Percentiles rank a stretch among this genome's conserved stretches.
Evolutionary conservation across 2,888 invertebrate species (phyloP).

Genomic region (Hirtodrosophila cameraria): DNA sequence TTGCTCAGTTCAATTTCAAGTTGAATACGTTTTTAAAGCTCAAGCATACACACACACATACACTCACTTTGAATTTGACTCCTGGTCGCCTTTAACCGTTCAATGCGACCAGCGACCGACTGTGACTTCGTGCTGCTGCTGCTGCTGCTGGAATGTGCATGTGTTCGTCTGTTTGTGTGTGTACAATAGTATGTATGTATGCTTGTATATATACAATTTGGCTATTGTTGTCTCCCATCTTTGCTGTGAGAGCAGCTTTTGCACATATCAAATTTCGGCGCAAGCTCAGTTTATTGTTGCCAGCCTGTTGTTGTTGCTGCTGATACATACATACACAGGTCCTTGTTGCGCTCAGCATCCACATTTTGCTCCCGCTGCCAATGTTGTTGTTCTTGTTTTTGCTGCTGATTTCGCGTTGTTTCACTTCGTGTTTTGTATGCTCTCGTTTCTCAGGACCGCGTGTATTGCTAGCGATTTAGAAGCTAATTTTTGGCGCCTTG

Average conservation of each 20-base stretch:
- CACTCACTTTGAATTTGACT: constrained; percentile 50
- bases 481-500: constrained; percentile 50
- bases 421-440: constrained; percentile 41
- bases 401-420: constrained; percentile 29
- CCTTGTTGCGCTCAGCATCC: constrained; percentile 78
- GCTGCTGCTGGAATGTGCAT: too few relatives aligned
- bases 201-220: constrained; percentile 36
- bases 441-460: constrained; percentile 62
- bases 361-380: constrained; percentile 22
- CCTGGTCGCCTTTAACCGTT: constrained; percentile 43
- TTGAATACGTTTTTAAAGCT: constrained; percentile 62
- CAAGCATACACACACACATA: constrained; percentile 25
- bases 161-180: constrained; percentile 10
- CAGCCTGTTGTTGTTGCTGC: constrained; percentile 43
- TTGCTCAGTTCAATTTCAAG: constrained; percentile 73
- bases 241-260: constrained; percentile 54
- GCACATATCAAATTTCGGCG: constrained; percentile 65
- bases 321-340: constrained; percentile 33
- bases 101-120: constrained; percentile 42
- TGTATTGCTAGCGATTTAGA: constrained; percentile 29
- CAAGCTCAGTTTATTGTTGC: constrained; percentile 79
- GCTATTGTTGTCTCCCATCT: constrained; percentile 63
- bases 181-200: constrained; percentile 16
- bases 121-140: constrained; percentile 31
- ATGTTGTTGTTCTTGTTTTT: constrained; percentile 6